Conservation (phyloP, 2,113 vertebrate genomes). For the Hippolais icterina region DNA sequence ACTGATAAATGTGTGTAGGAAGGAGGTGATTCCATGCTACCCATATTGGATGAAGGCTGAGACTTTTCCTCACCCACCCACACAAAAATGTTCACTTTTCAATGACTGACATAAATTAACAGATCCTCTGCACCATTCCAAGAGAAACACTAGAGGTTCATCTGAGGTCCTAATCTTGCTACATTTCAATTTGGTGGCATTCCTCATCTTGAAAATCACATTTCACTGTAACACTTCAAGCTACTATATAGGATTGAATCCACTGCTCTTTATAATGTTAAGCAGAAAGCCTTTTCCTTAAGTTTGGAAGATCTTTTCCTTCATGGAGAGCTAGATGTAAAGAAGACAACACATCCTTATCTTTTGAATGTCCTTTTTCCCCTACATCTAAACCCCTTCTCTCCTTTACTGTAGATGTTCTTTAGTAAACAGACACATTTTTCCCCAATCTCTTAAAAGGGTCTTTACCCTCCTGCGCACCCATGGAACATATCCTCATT, state of each 20-base stretch:
- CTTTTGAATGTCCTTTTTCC: fast-evolving
- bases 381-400: neutral
- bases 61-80: conserved; percentile 51
- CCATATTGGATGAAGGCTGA: neutral
- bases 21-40: conserved; percentile 21
- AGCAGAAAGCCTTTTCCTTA: neutral
- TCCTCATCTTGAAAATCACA: neutral
- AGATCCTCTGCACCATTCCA: neutral
- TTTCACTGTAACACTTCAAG: neutral
- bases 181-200: fast-evolving
- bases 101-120: conserved; percentile 18
- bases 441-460: neutral
- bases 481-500: neutral
- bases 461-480: neutral
- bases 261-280: neutral
- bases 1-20: conserved; percentile 15
- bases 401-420: neutral
- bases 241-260: neutral
- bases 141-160: conserved; percentile 20
- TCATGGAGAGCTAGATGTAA: neutral
- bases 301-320: neutral
- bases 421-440: neutral
- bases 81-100: conserved; percentile 38
- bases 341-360: neutral
- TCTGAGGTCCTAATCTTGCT: conserved; percentile 6